phyloP scores from a whole-genome alignment of 2,888 invertebrate species.

The Koerneria pararmatus region DNA sequence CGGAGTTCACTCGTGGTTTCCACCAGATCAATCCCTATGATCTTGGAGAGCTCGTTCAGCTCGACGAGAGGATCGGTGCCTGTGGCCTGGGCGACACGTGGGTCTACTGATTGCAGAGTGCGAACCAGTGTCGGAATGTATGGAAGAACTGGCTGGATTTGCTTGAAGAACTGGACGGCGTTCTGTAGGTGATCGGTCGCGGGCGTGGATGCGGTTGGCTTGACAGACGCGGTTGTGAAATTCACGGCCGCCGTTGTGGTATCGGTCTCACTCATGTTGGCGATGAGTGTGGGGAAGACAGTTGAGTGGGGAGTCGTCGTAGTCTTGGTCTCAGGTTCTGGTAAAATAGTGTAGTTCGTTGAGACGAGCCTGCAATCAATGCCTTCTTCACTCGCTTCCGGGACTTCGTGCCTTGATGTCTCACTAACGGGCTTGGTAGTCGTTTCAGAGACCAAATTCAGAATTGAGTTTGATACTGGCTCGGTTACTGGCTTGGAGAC shows the following conservation, averaged over 20 bases:
- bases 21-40: conserved; percentile 20
- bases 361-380: too few relatives aligned
- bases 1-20: conserved; percentile 18
- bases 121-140: conserved; percentile 41
- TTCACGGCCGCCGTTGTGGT: too few relatives aligned
- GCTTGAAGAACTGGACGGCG: conserved; percentile 38
- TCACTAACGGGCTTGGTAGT: too few relatives aligned
- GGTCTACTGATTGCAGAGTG: conserved; percentile 35
- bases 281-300: conserved; percentile 12
- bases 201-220: conserved; percentile 3
- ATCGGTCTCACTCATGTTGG: too few relatives aligned
- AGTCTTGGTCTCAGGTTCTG: not conserved
- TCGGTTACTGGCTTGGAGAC: too few relatives aligned
- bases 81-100: conserved; percentile 21
- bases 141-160: conserved; percentile 43
- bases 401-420: too few relatives aligned
- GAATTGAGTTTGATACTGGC: too few relatives aligned
- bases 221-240: not conserved
- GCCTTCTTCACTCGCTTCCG: too few relatives aligned
- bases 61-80: conserved; percentile 19
- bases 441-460: too few relatives aligned
- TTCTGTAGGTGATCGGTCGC: conserved; percentile 35
- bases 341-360: too few relatives aligned
- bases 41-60: conserved; percentile 21
- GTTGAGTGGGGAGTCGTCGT: conserved; percentile 7